Evolutionary conservation across 2,113 vertebrate genomes (phyloP).

Genomic region (Myiozetetes cayanensis): DNA sequence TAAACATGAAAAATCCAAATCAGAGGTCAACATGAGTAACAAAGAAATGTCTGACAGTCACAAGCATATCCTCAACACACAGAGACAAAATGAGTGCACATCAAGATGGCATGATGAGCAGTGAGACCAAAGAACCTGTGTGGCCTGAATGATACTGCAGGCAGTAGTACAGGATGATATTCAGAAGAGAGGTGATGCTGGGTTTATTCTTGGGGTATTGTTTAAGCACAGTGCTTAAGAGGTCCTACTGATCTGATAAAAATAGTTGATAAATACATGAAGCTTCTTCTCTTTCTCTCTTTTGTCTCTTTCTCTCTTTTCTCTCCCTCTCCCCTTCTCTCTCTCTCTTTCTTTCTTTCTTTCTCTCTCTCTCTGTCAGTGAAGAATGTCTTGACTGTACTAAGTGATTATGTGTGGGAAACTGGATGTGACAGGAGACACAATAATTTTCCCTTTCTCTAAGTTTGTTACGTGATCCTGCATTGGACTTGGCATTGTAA

Average conservation of each 20-base stretch:
- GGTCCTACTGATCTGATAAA: background rate
- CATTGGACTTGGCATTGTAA: background rate
- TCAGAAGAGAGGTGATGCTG: background rate
- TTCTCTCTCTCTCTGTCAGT: background rate
- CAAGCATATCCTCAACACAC: background rate
- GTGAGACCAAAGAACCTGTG: background rate
- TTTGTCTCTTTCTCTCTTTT: background rate
- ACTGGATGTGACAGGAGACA: background rate
- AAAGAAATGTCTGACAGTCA: background rate
- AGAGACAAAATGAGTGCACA: background rate
- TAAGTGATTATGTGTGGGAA: background rate
- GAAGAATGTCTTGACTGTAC: background rate
- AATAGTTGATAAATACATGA: background rate
- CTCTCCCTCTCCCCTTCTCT: accelerated
- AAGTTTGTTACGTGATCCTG: background rate
- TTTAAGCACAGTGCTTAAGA: background rate
- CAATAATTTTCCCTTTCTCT: background rate
- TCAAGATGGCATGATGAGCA: background rate
- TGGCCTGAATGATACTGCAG: background rate
- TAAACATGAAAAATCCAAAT: background rate
- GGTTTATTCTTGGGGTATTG: background rate
- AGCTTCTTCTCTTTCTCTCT: background rate
- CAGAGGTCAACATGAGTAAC: background rate
- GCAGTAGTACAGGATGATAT: background rate
- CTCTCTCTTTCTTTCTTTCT: accelerated